Conservation (phyloP, 2,888 invertebrate species). For the Fragum sueziense region DNA sequence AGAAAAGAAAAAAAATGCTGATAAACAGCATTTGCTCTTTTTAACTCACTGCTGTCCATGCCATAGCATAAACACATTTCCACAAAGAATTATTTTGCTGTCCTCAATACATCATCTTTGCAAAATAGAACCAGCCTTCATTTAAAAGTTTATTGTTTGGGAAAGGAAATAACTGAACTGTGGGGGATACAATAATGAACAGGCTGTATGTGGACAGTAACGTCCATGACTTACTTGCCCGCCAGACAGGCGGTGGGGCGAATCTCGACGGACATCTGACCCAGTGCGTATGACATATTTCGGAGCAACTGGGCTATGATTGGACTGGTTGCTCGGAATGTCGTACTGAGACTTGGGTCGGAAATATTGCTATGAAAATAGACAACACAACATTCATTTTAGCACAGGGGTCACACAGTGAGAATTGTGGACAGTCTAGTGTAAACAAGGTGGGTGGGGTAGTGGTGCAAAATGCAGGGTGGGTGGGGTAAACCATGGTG, state of each 20-base stretch:
- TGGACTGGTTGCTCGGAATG: conserved; percentile 58
- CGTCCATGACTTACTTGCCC: conserved; percentile 52
- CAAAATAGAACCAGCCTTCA: too few relatives aligned
- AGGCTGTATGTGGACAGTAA: not conserved
- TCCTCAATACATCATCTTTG: too few relatives aligned
- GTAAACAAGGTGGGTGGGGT: conserved; percentile 29
- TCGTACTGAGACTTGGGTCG: conserved; percentile 76
- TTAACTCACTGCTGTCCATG: too few relatives aligned
- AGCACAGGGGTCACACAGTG: conserved; percentile 9
- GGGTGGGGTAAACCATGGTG: not conserved
- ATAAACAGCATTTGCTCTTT: too few relatives aligned
- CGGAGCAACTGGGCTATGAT: conserved; percentile 18
- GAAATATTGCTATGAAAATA: conserved; percentile 61
- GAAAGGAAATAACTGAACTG: conserved; percentile 11
- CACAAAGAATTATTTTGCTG: too few relatives aligned
- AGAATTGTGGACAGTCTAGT: not conserved
- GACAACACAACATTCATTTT: conserved; percentile 38
- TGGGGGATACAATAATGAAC: conserved; percentile 12
- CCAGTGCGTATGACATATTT: conserved; percentile 33
- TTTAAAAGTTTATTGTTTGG: not conserved
- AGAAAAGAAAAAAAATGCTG: too few relatives aligned
- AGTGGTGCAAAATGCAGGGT: not conserved
- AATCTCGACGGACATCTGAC: conserved; percentile 33
- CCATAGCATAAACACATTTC: too few relatives aligned
- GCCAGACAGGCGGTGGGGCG: conserved; percentile 23